phyloP scores from a whole-genome alignment of 2,797 vertebrate species.

The Galago senegalensis region DNA sequence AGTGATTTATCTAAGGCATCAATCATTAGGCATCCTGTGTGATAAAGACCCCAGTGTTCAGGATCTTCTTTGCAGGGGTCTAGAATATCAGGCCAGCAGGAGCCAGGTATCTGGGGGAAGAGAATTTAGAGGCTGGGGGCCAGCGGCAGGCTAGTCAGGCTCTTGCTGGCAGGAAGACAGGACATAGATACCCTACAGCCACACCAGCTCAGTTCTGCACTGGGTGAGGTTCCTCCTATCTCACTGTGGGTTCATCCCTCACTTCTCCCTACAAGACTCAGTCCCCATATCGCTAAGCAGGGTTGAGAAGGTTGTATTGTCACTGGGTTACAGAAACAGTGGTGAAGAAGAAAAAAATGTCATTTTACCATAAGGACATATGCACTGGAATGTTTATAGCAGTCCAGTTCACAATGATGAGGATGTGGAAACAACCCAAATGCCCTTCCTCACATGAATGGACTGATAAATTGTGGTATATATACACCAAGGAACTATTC shows the following conservation, averaged over 20 bases:
- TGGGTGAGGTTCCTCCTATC: rapidly evolving
- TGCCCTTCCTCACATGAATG: too few species aligned
- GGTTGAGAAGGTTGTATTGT: not conserved
- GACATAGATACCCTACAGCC: too few species aligned
- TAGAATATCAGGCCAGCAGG: not conserved
- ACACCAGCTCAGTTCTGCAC: not conserved
- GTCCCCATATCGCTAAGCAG: not conserved
- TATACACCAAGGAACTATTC: too few species aligned
- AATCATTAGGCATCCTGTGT: not conserved
- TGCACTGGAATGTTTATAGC: too few species aligned
- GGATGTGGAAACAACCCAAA: too few species aligned
- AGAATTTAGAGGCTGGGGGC: not conserved
- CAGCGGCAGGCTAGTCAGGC: not conserved
- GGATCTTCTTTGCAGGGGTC: not conserved
- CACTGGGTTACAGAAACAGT: not conserved
- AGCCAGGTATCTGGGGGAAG: not conserved
- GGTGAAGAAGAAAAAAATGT: too few species aligned
- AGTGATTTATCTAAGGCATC: not conserved
- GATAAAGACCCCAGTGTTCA: not conserved
- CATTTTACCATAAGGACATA: too few species aligned
- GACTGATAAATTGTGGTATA: too few species aligned
- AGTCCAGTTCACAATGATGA: too few species aligned
- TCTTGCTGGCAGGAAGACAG: not conserved
- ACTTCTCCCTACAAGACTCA: not conserved
- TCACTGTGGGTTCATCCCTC: not conserved